Evolutionary conservation across 2,113 vertebrate species (phyloP).

Genomic region (Pagrus major): DNA sequence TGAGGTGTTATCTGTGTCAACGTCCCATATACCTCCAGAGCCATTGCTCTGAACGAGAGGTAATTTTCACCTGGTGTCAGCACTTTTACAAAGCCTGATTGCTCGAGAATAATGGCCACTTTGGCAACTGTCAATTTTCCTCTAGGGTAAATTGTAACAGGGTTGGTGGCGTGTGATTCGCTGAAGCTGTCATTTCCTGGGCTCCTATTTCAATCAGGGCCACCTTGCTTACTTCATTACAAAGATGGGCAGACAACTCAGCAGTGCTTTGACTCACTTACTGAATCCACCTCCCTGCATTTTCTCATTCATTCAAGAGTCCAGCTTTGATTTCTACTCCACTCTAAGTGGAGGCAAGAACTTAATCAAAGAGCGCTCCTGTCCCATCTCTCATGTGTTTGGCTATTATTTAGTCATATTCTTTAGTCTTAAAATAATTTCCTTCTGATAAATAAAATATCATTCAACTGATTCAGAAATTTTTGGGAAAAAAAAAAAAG

Average conservation of each 20-base stretch:
- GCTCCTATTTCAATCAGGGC: conserved; percentile 72
- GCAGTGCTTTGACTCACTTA: conserved; percentile 43
- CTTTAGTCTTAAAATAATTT: background rate
- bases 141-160: conserved; percentile 57
- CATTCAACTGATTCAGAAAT: background rate
- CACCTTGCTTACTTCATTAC: conserved; percentile 76
- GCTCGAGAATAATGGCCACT: conserved; percentile 67
- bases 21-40: conserved; percentile 15
- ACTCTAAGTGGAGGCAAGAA: conserved; percentile 36
- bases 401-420: background rate
- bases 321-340: conserved; percentile 47
- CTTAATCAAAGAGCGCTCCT: conserved; percentile 21
- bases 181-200: conserved; percentile 65
- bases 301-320: conserved; percentile 47
- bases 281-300: conserved; percentile 30
- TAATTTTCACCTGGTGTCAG: conserved; percentile 64
- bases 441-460: background rate
- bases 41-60: conserved; percentile 28
- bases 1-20: conserved; percentile 20
- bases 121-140: conserved; percentile 75
- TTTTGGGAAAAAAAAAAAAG: background rate
- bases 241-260: conserved; percentile 56
- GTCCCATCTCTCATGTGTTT: conserved; percentile 27
- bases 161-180: conserved; percentile 48
- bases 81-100: conserved; percentile 67